These are phyloP conservation scores for Parambassis ranga DNA, from an alignment of 2,797 vertebrate species.

Conservation along the genomic window DNA sequence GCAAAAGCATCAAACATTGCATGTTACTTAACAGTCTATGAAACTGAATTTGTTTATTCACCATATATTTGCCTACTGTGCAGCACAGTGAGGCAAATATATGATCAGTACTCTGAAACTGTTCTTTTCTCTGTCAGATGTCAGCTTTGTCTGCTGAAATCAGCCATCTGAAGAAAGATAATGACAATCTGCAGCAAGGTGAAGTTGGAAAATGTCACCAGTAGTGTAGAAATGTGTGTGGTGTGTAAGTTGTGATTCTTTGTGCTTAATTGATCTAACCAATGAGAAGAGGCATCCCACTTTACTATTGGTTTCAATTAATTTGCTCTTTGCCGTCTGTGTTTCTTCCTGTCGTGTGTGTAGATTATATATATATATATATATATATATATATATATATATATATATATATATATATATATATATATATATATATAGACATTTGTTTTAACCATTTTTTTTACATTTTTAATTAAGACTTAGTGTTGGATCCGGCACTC, in stretches of 20 bases:
- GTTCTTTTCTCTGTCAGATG: slow-evolving; percentile 68
- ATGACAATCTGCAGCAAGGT: slow-evolving; percentile 72
- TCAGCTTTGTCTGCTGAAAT: slow-evolving; percentile 57
- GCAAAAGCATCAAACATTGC: too few relatives aligned
- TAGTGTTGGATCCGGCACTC: slow-evolving; percentile 54
- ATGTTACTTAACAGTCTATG: too few relatives aligned
- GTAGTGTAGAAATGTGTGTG: slow-evolving; percentile 16
- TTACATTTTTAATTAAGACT: slow-evolving; percentile 40
- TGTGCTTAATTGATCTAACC: neutral
- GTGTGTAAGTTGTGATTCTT: neutral
- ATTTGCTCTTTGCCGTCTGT: too few relatives aligned
- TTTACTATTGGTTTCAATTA: too few relatives aligned
- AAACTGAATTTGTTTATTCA: too few relatives aligned
- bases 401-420: too few relatives aligned
- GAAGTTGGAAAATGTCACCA: slow-evolving; percentile 34
- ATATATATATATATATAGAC: too few relatives aligned
- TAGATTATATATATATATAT: too few relatives aligned
- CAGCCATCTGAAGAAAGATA: slow-evolving; percentile 54
- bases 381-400: too few relatives aligned
- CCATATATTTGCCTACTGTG: too few relatives aligned
- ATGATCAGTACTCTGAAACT: slow-evolving; percentile 10
- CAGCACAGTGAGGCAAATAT: rapidly evolving
- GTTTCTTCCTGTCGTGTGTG: too few relatives aligned
- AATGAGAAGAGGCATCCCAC: too few relatives aligned
- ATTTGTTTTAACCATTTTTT: neutral